Base-by-base conservation (phyloP, 1,140 invertebrate species). In the Apis cerana region DNA sequence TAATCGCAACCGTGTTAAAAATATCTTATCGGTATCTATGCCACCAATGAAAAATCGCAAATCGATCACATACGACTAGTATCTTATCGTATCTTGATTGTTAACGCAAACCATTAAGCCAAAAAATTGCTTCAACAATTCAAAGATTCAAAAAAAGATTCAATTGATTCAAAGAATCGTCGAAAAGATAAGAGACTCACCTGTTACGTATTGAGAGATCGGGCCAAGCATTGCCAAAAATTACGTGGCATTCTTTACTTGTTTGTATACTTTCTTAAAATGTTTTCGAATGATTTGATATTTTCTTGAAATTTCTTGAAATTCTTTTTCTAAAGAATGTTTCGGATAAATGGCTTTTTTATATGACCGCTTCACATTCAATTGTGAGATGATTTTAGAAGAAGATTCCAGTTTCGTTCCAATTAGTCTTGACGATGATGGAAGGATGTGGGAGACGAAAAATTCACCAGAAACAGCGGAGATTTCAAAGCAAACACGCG, bases 131-230 rank as follows among this genome's bases (percentile, higher is more conserved):
- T 21, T 13, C 7, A n/a, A 7, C n/a, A n/a, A n/a, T n/a, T n/a
- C n/a, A n/a, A n/a, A n/a, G n/a, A n/a, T n/a, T n/a, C n/a, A n/a
- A n/a, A n/a, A n/a, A n/a, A n/a, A n/a, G n/a, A n/a, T n/a, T n/a
- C n/a, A n/a, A n/a, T n/a, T n/a, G n/a, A n/a, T n/a, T n/a, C n/a
- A n/a, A n/a, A n/a, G n/a, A n/a, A n/a, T 58, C 50, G 43, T 23
- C 13, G 21, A 52, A 54, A 33, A 43, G 12, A 43, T 70, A 27
- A 23, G 33, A 27, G 9, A 80, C 82, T 84, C 61, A 84, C 76
- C 65, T 74, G 82, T 75, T 62, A 68, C 23, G 19, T 15, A 11
- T 9, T 4, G 19, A 21, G 0, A 9, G n/a, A n/a, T 27, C 19
- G 62, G 68, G 15, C 43, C 59, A 27, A 13, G 17, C n/a, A 52